A percentile compares a stretch with the other conserved stretches of the same genome.
phyloP scores from a whole-genome alignment of 2,113 vertebrate species.

The Aramus guarauna region DNA sequence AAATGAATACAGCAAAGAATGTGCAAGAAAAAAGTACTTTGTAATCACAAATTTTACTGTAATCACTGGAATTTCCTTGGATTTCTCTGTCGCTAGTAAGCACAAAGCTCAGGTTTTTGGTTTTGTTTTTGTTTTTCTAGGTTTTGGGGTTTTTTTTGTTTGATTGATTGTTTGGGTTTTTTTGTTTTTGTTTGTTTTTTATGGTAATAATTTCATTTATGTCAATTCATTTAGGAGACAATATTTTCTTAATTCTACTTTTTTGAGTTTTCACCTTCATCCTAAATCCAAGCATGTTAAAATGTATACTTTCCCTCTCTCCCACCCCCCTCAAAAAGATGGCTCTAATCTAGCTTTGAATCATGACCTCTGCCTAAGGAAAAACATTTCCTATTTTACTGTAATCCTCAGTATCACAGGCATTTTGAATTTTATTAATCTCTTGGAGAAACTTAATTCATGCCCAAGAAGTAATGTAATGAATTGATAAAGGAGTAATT shows the following conservation, averaged over 20 bases:
- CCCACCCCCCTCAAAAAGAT: fast-evolving
- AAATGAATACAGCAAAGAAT: neutral
- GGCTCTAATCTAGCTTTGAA: neutral
- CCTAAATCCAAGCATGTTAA: neutral
- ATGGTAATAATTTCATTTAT: neutral
- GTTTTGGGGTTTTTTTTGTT: too few relatives aligned
- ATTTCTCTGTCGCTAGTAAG: neutral
- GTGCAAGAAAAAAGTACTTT: neutral
- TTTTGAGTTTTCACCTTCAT: neutral
- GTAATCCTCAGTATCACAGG: neutral
- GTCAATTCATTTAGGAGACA: neutral
- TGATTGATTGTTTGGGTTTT: too few relatives aligned
- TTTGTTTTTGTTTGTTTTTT: neutral
- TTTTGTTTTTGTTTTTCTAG: too few relatives aligned
- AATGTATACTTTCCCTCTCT: neutral
- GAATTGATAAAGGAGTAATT: neutral
- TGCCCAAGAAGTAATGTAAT: neutral
- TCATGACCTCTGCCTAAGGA: neutral
- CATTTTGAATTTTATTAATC: neutral
- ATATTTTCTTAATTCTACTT: neutral
- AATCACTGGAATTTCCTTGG: neutral
- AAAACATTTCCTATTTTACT: neutral
- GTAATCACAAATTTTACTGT: neutral
- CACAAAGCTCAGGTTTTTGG: neutral
- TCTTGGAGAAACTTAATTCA: neutral